phyloP scores from a whole-genome alignment of 2,797 vertebrate genomes.

The Hozukius guyotensis region DNA sequence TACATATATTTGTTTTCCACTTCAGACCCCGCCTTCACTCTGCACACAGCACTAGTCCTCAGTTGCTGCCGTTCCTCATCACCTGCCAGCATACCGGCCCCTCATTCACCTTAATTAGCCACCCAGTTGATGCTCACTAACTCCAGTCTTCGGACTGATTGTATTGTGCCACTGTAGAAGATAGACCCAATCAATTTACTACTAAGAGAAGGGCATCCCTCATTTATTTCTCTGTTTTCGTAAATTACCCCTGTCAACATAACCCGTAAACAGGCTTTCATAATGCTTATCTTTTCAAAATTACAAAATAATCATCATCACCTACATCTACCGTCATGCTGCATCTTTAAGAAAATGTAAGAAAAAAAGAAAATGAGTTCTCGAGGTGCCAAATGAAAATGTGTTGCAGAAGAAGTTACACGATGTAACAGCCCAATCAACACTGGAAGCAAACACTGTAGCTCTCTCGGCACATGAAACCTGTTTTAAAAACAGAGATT shows the following conservation, averaged over 20 bases:
- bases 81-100: conserved; percentile 54
- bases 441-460: neutral
- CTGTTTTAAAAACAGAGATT: neutral
- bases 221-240: neutral
- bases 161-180: neutral
- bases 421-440: conserved; percentile 11
- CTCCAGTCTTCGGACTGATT: conserved; percentile 13
- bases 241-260: neutral
- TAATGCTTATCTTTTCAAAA: neutral
- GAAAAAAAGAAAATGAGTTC: conserved; percentile 37
- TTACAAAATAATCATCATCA: neutral
- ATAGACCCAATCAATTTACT: conserved; percentile 2
- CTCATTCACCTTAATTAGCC: conserved; percentile 47
- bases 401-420: conserved; percentile 27
- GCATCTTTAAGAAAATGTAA: neutral
- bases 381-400: conserved; percentile 33
- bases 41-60: conserved; percentile 18
- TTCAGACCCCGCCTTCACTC: neutral
- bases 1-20: neutral
- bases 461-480: neutral
- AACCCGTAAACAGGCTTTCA: neutral
- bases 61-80: conserved; percentile 36
- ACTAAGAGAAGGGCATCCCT: neutral
- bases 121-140: conserved; percentile 20
- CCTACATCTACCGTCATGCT: neutral